These are phyloP conservation scores for Aphidoletes aphidimyza DNA, from an alignment of 2,888 invertebrate species.

Conservation along the genomic window DNA sequence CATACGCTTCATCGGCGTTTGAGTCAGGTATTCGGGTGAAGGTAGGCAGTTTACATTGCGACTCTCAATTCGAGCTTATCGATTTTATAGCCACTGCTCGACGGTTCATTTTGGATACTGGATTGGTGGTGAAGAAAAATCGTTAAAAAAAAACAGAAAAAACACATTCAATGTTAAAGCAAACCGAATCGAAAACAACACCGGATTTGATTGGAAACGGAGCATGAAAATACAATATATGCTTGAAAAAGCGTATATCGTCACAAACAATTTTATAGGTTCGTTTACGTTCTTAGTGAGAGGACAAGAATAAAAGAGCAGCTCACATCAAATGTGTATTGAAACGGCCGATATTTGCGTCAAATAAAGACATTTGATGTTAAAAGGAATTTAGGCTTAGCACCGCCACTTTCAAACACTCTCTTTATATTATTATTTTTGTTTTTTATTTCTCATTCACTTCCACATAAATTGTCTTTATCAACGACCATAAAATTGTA, in stretches of 20 bases:
- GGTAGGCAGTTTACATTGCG: neutral
- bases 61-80: neutral
- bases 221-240: neutral
- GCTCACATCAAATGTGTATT: neutral
- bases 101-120: conserved; percentile 12
- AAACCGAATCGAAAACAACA: conserved; percentile 10
- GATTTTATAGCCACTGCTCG: neutral
- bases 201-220: neutral
- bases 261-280: neutral
- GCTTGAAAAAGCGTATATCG: neutral
- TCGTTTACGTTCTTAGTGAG: neutral
- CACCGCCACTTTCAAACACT: neutral
- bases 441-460: neutral
- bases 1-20: neutral
- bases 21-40: neutral
- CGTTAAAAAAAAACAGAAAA: neutral
- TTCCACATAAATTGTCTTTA: conserved; percentile 27
- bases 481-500: conserved; percentile 19
- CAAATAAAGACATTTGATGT: conserved; percentile 27
- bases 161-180: neutral
- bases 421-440: neutral
- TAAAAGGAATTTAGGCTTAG: neutral
- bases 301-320: neutral
- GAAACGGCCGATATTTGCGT: neutral
- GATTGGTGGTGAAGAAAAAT: too few relatives aligned